Evolutionary conservation across 2,113 vertebrate genomes (phyloP), one percentile per base, ranked within the genome.

Genomic region (Aythya baeri): DNA sequence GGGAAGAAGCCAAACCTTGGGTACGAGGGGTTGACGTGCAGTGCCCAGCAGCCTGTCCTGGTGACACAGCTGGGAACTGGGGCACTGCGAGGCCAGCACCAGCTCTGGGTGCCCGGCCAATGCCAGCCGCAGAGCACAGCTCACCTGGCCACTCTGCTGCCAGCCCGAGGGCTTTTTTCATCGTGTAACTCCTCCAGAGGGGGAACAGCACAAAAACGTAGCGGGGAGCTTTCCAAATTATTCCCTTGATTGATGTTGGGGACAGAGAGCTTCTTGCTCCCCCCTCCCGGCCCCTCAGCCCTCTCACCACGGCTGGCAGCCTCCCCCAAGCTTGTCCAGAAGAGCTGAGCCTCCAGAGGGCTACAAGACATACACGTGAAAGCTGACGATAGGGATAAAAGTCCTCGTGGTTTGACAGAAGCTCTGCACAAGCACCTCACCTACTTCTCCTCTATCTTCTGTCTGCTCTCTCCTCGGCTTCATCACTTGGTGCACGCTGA

Each of bases 51-150:
- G 25, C 3, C 31, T 2, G 0, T 31, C 13, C 63, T 11, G 23
- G 26, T 5, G 12, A 12, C 14, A 4, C 50, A 72, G 78, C 43
- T 12, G 32, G 61, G 79, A 38, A 54, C 27, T 2, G 57, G 18
- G 12, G 34, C 1, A 3, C 10, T 0, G 6, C 1, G 17, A 16
- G 38, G n/a, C 25, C 15, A 1, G 7, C 22, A 5, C 2, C 6
- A 3, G 4, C 41, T 12, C 41, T 41, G 41, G 41, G 44, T 49
- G 80, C 43, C 46, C 11, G 1, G 26, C 27, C 8, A 12, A 46
- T 46, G 55, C 49, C 54, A 43, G 50, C 11, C 3, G 25, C 20
- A 31, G 38, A 57, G 29, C 31, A 20, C 18, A 6, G 61, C 2
- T 16, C 15, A 11, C 17, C 12, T 23, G 6, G 9, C 25, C 32